Conservation (phyloP, 2,888 invertebrate species). For the Cryptocheilus praepositus region DNA sequence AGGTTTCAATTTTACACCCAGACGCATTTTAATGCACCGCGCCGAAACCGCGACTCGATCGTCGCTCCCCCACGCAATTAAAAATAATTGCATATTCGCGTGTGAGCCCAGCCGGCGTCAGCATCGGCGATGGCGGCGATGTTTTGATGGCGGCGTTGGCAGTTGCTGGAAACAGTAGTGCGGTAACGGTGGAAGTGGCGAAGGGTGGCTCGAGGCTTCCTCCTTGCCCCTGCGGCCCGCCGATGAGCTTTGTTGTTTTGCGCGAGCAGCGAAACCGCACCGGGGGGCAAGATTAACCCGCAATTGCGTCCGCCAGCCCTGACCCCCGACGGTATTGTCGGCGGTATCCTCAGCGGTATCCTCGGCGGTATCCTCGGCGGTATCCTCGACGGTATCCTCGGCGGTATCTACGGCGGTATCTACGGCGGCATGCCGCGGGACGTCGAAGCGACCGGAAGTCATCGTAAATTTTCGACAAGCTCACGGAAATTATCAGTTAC, state of each 20-base stretch:
- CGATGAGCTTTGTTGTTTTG: conserved; percentile 5
- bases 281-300: conserved; percentile 24
- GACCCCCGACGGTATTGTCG: background rate
- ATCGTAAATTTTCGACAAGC: no score
- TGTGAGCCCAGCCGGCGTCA: conserved; percentile 2
- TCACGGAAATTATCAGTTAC: no score
- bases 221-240: no score
- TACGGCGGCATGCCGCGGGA: no score
- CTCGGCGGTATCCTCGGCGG: no score
- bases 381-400: background rate
- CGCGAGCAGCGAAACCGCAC: conserved; percentile 17
- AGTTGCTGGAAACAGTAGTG: background rate
- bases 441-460: no score
- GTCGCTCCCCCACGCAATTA: conserved; percentile 48
- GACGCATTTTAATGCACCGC: conserved; percentile 55
- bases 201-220: background rate
- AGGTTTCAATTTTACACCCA: conserved; percentile 57
- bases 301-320: conserved; percentile 17
- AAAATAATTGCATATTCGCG: conserved; percentile 50
- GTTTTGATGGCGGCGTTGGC: conserved; percentile 4
- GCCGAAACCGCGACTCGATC: conserved; percentile 47
- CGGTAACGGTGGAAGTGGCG: background rate
- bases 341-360: no score
- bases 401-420: background rate
- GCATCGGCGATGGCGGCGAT: background rate